Conservation (phyloP, 1,140 invertebrate species). For the Apis dorsata region DNA sequence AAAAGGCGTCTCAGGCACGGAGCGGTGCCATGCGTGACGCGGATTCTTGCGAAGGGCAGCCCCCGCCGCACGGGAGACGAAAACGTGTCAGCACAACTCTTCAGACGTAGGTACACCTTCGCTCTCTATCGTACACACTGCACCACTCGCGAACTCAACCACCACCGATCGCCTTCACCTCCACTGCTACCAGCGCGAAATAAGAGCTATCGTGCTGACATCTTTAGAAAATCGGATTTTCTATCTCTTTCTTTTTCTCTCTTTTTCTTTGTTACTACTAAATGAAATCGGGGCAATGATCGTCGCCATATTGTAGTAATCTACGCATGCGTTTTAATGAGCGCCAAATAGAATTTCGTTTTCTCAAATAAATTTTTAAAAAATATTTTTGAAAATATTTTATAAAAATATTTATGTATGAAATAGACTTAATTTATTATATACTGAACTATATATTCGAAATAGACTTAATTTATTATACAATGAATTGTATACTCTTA, state of each 20-base stretch:
- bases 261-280: neutral
- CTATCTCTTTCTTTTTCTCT: slow-evolving; percentile 3
- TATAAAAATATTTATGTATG: too few relatives aligned
- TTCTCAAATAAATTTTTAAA: neutral
- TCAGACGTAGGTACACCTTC: slow-evolving; percentile 30
- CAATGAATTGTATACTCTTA: too few relatives aligned
- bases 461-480: too few relatives aligned
- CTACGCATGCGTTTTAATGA: neutral
- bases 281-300: slow-evolving; percentile 17
- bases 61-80: slow-evolving; percentile 33
- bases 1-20: slow-evolving; percentile 45
- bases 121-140: slow-evolving; percentile 36
- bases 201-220: slow-evolving; percentile 44
- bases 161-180: slow-evolving; percentile 34
- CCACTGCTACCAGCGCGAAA: slow-evolving; percentile 39
- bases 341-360: slow-evolving; percentile 6
- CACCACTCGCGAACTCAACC: slow-evolving; percentile 29
- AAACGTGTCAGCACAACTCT: slow-evolving; percentile 22
- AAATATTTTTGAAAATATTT: neutral
- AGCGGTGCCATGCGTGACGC: slow-evolving; percentile 54
- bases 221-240: slow-evolving; percentile 33
- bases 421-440: neutral
- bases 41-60: slow-evolving; percentile 35
- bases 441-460: neutral
- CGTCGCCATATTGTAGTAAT: slow-evolving; percentile 8